Base-by-base conservation (phyloP, 2,888 invertebrate genomes). In the Meandrusa payeni region DNA sequence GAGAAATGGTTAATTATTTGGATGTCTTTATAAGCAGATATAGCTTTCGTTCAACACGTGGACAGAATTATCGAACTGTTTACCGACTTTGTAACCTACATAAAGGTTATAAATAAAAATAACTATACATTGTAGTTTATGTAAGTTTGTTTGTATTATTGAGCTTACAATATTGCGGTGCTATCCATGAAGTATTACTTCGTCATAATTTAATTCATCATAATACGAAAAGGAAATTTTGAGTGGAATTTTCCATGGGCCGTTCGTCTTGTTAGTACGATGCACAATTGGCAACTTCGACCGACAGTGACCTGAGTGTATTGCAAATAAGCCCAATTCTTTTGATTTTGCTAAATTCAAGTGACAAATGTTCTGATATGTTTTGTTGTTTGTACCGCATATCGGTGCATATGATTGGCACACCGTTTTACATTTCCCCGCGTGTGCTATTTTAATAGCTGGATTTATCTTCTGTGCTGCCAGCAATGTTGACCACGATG, bases 401-500 rank as follows among this genome's bases (percentile, higher is more conserved):
- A 41, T 6, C 3, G 33, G 33, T 7, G 19, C 9, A 4, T 9
- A 2, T 1, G 10, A 3, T 20, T 41, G 19, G 13, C 27, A 22
- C 5, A 10, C 26, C 2, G 20, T 27, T 10, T 41, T 33, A 13
- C 26, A 33, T 5, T 13, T 12, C 2, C 26, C 32, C 5, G 3
- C 10, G 11, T 26, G 17, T 5, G 19, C 11, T 12, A 33, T 20
- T 27, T 10, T 12, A 3, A 41, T 19, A 9, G 44, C 9, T 3
- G 55, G 52, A 1, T 34, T 29, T 3, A 39, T 43, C 29, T 47
- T 47, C 28, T 52, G 44, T 5, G 50, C 52, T 9, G 37, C 28
- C 7, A 39, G 13, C 27, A 57, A 48, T 1, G 36, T 44, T 5
- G 26, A 20, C 5, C 24, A 32, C 1, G 52, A 44, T n/a, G 52